Evolutionary conservation across 2,888 invertebrate genomes (phyloP), one percentile per base, ranked within the genome.

Genomic region (Stenodema calcarata): DNA sequence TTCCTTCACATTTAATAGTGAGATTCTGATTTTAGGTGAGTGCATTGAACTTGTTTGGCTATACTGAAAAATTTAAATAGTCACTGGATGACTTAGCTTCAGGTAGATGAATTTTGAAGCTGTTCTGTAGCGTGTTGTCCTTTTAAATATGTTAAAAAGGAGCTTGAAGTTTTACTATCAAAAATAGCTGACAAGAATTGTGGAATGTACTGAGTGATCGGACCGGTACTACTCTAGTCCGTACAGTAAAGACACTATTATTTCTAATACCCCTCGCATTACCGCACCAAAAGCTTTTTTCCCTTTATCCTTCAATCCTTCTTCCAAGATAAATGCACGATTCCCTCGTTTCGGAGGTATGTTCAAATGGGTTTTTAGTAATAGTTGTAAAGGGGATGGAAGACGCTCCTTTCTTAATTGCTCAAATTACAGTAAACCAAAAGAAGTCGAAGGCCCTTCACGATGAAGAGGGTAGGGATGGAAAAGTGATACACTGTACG

Each of bases 401-500:
- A 62, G 62, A 62, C 23, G n/a, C 30, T 27, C 70, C 84, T 54
- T 30, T 27, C 84, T 73, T 84, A 84, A 84, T 84, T 75, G 84
- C 73, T 73, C 84, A 84, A 84, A 84, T 84, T 70, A 84, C 82
- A 18, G 82, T 62, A 69, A 69, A 82, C 30, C 73, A 18, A 30
- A 82, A 82, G 70, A 16, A 62, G 41, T 11, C 18, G 84, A 30
- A 70, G 84, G 44, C 41, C 30, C 44, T n/a, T 42, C 50, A 35
- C 27, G 47, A 42, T 16, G 62, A 75, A 44, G 84, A 42, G 47
- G 44, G 62, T 27, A 44, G 75, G 73, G 84, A 47, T 18, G 84
- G 84, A 84, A 75, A 84, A 84, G 84, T 84, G 84, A 84, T 84
- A 84, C 84, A 73, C 84, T 14, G 84, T 84, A 84, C 84, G 84